Evolutionary conservation across 2,888 invertebrate genomes (phyloP).

Genomic region (Latheticus oryzae): DNA sequence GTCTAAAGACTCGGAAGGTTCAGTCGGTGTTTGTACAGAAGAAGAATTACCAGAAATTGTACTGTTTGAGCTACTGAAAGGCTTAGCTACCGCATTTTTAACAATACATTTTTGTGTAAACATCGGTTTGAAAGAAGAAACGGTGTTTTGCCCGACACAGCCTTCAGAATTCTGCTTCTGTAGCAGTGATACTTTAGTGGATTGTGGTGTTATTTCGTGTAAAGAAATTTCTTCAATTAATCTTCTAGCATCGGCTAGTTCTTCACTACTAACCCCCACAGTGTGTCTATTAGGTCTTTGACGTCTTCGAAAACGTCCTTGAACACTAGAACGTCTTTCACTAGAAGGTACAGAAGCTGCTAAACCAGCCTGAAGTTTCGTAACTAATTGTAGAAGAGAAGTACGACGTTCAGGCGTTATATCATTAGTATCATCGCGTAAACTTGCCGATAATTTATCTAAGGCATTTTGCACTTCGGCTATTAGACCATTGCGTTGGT

Average conservation of each 20-base stretch:
- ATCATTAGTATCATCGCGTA: slow-evolving; percentile 64
- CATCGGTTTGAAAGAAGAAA: slow-evolving; percentile 31
- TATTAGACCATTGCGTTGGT: slow-evolving; percentile 70
- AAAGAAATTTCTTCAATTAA: slow-evolving; percentile 76
- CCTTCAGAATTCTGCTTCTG: slow-evolving; percentile 68
- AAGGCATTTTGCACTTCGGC: slow-evolving; percentile 67
- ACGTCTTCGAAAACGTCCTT: slow-evolving; percentile 69
- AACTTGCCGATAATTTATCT: slow-evolving; percentile 61
- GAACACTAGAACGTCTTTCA: slow-evolving; percentile 60
- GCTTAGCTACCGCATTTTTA: slow-evolving; percentile 64
- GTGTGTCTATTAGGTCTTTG: slow-evolving; percentile 80
- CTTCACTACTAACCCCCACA: slow-evolving; percentile 85
- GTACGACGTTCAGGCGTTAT: slow-evolving; percentile 77
- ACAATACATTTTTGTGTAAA: slow-evolving; percentile 49
- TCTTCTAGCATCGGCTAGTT: slow-evolving; percentile 81
- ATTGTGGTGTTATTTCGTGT: slow-evolving; percentile 57
- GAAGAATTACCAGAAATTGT: slow-evolving; percentile 58
- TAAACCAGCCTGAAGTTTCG: slow-evolving; percentile 73
- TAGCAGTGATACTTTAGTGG: slow-evolving; percentile 49
- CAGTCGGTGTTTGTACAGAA: slow-evolving; percentile 62
- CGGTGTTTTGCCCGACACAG: slow-evolving; percentile 55
- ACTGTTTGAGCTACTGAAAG: slow-evolving; percentile 59
- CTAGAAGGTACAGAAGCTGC: slow-evolving; percentile 56
- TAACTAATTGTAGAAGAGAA: slow-evolving; percentile 80
- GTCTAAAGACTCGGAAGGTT: slow-evolving; percentile 57